Percentiles rank a stretch among this genome's conserved stretches.
Evolutionary conservation across 2,113 vertebrate species (phyloP).

Genomic region (Thoracochromis brauschi): DNA sequence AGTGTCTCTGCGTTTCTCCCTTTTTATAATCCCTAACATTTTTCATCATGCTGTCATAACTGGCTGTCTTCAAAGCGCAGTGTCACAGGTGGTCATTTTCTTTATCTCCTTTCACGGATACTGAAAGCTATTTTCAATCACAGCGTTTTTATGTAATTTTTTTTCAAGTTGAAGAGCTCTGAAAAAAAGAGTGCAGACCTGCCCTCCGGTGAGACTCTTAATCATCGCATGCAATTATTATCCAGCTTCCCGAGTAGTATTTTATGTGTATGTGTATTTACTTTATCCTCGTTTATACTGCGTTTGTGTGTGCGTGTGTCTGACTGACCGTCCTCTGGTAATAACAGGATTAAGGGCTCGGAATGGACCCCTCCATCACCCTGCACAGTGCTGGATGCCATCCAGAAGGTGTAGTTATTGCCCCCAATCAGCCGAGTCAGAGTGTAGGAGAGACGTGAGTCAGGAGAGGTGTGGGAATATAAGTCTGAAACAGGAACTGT

Average conservation of each 20-base stretch:
- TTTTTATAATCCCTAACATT: not conserved
- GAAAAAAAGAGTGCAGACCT: constrained; percentile 60
- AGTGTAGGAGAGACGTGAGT: constrained; percentile 17
- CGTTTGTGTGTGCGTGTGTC: not conserved
- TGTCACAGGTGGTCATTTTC: constrained; percentile 41
- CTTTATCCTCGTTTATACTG: not conserved
- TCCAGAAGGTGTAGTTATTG: constrained; percentile 69
- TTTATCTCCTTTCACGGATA: constrained; percentile 57
- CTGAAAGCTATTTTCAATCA: constrained; percentile 50
- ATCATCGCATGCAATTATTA: not conserved
- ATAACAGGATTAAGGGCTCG: constrained; percentile 70
- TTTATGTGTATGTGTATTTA: not conserved
- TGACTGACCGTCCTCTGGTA: constrained; percentile 80
- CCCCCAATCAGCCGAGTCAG: constrained; percentile 59
- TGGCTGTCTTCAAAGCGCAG: constrained; percentile 23
- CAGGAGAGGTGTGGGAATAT: not conserved
- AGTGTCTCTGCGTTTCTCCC: not conserved
- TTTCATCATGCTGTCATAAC: constrained; percentile 45
- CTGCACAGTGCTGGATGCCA: constrained; percentile 83
- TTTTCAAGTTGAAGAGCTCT: constrained; percentile 31
- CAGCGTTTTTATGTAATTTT: constrained; percentile 69
- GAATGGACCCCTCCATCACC: constrained; percentile 84
- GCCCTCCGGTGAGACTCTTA: not conserved
- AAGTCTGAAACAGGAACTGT: constrained; percentile 33
- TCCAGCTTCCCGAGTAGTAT: not conserved